Conservation (phyloP, 2,888 invertebrate species). For the Beris morrisii region DNA sequence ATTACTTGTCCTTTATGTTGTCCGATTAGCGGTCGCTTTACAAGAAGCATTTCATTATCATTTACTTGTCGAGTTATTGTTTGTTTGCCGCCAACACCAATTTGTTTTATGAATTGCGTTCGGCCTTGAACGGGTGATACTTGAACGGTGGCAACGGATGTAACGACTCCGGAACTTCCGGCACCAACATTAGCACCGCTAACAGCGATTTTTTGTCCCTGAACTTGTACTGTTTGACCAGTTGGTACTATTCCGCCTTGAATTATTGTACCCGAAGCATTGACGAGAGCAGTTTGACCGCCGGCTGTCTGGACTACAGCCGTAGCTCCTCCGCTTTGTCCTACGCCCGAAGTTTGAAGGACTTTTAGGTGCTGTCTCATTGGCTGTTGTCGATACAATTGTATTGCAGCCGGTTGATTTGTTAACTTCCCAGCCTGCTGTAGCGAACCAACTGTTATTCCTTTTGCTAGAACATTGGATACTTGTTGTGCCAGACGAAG, state of each 20-base stretch:
- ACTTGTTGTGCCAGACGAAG: slow-evolving; percentile 52
- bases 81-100: slow-evolving; percentile 54
- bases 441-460: slow-evolving; percentile 52
- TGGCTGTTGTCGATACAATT: slow-evolving; percentile 51
- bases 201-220: slow-evolving; percentile 55
- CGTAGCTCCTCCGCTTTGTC: slow-evolving; percentile 43
- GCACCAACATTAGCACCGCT: slow-evolving; percentile 46
- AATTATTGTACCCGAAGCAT: slow-evolving; percentile 53
- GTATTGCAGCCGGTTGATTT: slow-evolving; percentile 52
- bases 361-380: slow-evolving; percentile 52
- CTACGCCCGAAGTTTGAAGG: slow-evolving; percentile 40
- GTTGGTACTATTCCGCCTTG: slow-evolving; percentile 52
- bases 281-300: slow-evolving; percentile 49
- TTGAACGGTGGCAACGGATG: slow-evolving; percentile 58
- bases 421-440: slow-evolving; percentile 50
- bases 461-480: slow-evolving; percentile 48
- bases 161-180: slow-evolving; percentile 47
- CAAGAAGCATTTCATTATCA: slow-evolving; percentile 62
- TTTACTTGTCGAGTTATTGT: slow-evolving; percentile 59
- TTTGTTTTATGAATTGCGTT: slow-evolving; percentile 55
- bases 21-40: slow-evolving; percentile 59
- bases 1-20: slow-evolving; percentile 56
- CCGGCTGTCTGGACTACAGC: slow-evolving; percentile 51
- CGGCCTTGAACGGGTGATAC: slow-evolving; percentile 56
- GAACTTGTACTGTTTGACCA: slow-evolving; percentile 50